A percentile compares a stretch with the other conserved stretches of the same genome.
These are phyloP conservation scores for Hirtodrosophila alboralis DNA, from an alignment of 2,888 invertebrate genomes.

Conservation along the genomic window DNA sequence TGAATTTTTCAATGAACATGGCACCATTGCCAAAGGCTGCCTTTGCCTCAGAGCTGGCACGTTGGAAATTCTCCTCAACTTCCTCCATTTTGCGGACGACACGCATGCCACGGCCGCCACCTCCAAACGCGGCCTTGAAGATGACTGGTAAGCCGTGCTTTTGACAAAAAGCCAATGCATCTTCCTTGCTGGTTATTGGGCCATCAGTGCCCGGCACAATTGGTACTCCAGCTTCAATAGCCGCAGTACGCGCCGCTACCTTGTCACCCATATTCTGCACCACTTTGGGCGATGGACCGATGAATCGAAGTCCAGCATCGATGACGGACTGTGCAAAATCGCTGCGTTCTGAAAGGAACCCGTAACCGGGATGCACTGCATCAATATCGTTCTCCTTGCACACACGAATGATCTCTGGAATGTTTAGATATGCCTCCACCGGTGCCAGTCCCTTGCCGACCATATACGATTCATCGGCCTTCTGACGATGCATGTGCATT, in stretches of 20 bases:
- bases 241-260: constrained; percentile 97
- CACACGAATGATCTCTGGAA: constrained; percentile 97
- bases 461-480: constrained; percentile 98
- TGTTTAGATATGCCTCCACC: constrained; percentile 98
- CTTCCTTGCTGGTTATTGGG: constrained; percentile 93
- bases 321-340: constrained; percentile 98
- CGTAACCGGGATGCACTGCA: constrained; percentile 84
- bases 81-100: constrained; percentile 95
- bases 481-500: constrained; percentile 98
- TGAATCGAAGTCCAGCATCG: constrained; percentile 96
- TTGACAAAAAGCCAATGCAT: constrained; percentile 94
- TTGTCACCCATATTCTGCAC: constrained; percentile 99
- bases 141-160: constrained; percentile 98
- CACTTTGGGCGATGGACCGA: constrained; percentile 96
- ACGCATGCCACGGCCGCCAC: constrained; percentile 98
- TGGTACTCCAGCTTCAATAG: constrained; percentile 95
- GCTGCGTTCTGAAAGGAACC: constrained; percentile 85
- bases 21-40: constrained; percentile 99
- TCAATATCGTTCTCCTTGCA: constrained; percentile 98
- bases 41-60: constrained; percentile 97
- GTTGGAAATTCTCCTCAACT: constrained; percentile 94
- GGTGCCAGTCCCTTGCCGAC: constrained; percentile 97
- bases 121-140: constrained; percentile 99
- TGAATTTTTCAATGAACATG: constrained; percentile 99
- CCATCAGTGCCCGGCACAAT: constrained; percentile 98